Conservation (phyloP, 1,140 invertebrate species). For the Bombus confusus region DNA sequence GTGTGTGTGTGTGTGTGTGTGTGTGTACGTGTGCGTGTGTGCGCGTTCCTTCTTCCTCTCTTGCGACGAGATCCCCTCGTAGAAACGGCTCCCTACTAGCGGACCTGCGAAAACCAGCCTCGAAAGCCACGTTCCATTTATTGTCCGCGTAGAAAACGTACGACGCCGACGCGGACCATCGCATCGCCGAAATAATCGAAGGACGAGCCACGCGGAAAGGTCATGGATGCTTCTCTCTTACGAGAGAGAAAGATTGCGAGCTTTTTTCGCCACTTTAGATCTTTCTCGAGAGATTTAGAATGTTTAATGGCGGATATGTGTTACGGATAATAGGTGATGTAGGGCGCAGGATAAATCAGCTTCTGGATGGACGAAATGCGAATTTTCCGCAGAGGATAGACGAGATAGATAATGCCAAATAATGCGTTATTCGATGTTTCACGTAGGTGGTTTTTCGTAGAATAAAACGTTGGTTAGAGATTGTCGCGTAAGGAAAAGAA, state of each 20-base stretch:
- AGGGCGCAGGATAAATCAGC: neutral
- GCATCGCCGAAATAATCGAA: slow-evolving; percentile 45
- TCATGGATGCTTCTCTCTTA: slow-evolving; percentile 4
- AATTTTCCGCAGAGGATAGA: neutral
- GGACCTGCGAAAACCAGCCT: slow-evolving; percentile 75
- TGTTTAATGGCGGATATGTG: neutral
- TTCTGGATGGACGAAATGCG: neutral
- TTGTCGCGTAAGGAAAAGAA: neutral
- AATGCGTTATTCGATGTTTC: neutral
- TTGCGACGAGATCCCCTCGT: neutral
- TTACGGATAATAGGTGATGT: neutral
- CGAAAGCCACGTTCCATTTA: slow-evolving; percentile 69
- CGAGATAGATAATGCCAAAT: neutral
- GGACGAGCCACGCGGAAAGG: slow-evolving; percentile 45
- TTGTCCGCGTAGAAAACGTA: slow-evolving; percentile 70
- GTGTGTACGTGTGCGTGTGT: too few relatives aligned
- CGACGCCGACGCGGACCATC: slow-evolving; percentile 27
- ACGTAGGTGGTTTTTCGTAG: neutral
- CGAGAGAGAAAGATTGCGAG: neutral
- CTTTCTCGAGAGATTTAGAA: neutral
- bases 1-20: neutral
- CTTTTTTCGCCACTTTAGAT: too few relatives aligned
- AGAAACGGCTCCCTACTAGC: slow-evolving; percentile 68
- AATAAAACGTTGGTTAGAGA: neutral
- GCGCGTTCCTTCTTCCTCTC: neutral